phyloP scores from a whole-genome alignment of 2,797 vertebrate genomes.

The Sciurus carolinensis region DNA sequence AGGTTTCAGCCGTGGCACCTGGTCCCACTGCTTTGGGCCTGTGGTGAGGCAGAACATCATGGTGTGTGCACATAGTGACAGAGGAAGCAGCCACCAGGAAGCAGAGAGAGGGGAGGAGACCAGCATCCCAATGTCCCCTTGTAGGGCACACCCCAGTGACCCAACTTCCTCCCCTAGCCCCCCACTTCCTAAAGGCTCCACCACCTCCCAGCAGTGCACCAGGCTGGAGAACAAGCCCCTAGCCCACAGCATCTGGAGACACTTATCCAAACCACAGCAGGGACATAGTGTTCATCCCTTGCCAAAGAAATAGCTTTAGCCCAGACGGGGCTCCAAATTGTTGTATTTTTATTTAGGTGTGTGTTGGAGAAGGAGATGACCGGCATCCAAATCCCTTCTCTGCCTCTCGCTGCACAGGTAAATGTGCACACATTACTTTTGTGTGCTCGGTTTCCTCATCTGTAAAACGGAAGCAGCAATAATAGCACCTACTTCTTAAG shows the following conservation, averaged over 20 bases:
- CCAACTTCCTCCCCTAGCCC: background rate
- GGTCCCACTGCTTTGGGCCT: background rate
- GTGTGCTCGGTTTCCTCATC: background rate
- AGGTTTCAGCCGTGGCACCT: background rate
- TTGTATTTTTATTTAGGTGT: background rate
- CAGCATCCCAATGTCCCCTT: background rate
- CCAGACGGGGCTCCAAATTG: no score
- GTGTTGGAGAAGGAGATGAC: background rate
- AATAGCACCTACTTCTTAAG: background rate
- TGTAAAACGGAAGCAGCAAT: background rate
- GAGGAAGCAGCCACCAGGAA: background rate
- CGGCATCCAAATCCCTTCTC: background rate
- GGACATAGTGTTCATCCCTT: background rate
- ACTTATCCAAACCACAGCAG: background rate
- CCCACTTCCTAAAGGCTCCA: background rate
- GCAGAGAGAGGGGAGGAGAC: background rate
- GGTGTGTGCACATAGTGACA: accelerated
- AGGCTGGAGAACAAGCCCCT: background rate
- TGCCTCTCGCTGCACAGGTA: background rate
- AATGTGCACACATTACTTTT: background rate
- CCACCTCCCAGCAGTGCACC: background rate
- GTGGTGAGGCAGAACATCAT: background rate
- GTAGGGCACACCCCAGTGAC: no score
- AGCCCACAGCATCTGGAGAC: background rate
- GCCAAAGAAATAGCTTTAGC: background rate